Evolutionary conservation across 2,113 vertebrate genomes (phyloP).

Genomic region (Ceratotherium simum): DNA sequence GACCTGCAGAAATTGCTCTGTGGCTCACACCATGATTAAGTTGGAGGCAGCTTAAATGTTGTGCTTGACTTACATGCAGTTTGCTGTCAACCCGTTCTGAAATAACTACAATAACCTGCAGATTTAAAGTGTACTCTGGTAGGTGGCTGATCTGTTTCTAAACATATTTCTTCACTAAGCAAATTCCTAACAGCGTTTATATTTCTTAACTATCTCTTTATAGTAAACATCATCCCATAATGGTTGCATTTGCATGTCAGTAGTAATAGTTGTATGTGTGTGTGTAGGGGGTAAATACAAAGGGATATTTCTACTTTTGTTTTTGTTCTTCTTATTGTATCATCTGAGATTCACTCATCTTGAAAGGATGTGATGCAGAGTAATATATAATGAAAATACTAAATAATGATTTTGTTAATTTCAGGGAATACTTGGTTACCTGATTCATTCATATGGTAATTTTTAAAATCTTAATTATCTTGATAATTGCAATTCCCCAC

Average conservation of each 20-base stretch:
- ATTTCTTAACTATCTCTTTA: slow-evolving; percentile 40
- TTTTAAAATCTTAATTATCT: neutral
- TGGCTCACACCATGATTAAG: neutral
- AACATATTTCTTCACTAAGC: slow-evolving; percentile 23
- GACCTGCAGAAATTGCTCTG: neutral
- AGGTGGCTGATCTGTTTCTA: slow-evolving; percentile 51
- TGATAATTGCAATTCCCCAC: neutral
- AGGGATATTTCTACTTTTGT: neutral
- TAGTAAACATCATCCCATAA: neutral
- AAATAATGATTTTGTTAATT: slow-evolving; percentile 10
- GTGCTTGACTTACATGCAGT: slow-evolving; percentile 41
- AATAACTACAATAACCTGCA: slow-evolving; percentile 57
- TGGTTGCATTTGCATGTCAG: neutral
- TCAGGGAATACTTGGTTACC: neutral
- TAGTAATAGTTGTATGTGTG: neutral
- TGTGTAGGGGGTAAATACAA: neutral
- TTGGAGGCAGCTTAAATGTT: neutral
- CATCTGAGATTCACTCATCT: neutral
- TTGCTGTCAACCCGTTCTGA: slow-evolving; percentile 53
- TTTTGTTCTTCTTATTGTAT: slow-evolving; percentile 9
- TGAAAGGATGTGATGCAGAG: neutral
- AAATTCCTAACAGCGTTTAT: slow-evolving; percentile 28
- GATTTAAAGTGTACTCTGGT: neutral
- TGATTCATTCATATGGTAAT: neutral
- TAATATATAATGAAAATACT: neutral